phyloP scores from a whole-genome alignment of 2,888 invertebrate species.

The Eupithecia subfuscata region DNA sequence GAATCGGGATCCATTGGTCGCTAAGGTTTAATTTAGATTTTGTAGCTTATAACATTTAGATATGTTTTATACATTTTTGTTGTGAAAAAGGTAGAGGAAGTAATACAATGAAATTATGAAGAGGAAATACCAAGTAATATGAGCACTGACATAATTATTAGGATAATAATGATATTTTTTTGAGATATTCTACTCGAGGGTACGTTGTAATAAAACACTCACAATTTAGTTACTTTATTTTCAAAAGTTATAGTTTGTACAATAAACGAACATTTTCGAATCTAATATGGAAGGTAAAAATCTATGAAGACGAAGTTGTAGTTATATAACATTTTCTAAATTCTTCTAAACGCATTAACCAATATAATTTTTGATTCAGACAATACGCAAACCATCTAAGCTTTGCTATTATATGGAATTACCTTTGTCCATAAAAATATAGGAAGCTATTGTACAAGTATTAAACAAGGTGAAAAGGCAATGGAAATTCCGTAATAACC shows the following conservation, averaged over 20 bases:
- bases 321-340: not conserved
- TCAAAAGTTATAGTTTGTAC: not conserved
- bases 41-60: not conserved
- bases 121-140: not conserved
- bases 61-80: not conserved
- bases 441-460: constrained; percentile 58
- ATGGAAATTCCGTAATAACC: constrained; percentile 76
- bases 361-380: not conserved
- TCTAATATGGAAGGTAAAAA: not conserved
- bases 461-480: constrained; percentile 75
- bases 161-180: not conserved
- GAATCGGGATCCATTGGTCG: not conserved
- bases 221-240: not conserved
- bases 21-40: constrained; percentile 6
- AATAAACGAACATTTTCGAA: not conserved
- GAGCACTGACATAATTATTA: not conserved
- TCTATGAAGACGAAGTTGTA: not conserved
- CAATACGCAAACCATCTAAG: not conserved
- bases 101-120: not conserved
- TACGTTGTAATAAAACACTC: not conserved
- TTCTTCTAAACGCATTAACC: not conserved
- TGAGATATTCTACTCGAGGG: not conserved
- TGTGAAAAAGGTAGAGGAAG: not conserved
- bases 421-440: constrained; percentile 1
- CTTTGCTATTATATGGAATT: not conserved